Evolutionary conservation across 2,113 vertebrate species (phyloP).

Genomic region (Martes martes): DNA sequence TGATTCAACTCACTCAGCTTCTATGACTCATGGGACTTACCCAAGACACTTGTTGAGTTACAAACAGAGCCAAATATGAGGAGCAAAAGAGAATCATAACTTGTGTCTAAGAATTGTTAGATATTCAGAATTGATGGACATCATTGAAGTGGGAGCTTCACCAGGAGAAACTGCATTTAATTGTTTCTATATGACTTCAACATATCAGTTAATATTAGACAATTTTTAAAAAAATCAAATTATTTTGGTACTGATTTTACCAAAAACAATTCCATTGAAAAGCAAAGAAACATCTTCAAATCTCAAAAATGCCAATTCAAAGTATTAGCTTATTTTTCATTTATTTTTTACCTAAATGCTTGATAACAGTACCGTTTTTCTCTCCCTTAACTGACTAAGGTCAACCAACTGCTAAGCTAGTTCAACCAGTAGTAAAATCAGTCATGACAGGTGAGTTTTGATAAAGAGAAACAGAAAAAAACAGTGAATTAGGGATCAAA

Average conservation of each 20-base stretch:
- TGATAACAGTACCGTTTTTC: background rate
- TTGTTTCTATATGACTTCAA: background rate
- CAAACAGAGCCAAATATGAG: background rate
- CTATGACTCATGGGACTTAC: background rate
- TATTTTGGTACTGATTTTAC: background rate
- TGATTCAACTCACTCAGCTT: background rate
- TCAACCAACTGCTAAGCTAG: background rate
- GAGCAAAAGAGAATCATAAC: background rate
- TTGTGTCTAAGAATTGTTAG: background rate
- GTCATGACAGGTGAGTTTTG: background rate
- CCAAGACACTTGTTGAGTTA: constrained; percentile 9
- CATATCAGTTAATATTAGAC: background rate
- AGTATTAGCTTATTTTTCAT: background rate
- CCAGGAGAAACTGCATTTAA: background rate
- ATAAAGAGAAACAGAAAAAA: background rate
- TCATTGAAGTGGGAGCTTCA: background rate
- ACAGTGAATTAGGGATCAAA: background rate
- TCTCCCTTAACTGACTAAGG: background rate
- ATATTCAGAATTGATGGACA: background rate
- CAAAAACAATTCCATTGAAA: background rate
- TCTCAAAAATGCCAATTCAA: background rate
- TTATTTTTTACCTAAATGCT: constrained; percentile 1
- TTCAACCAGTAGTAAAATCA: background rate
- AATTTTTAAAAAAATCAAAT: background rate
- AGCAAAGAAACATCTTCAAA: background rate